Evolutionary conservation across 2,888 invertebrate species (phyloP), one percentile per base, ranked within the genome.

Genomic region (Hydraecia micacea): DNA sequence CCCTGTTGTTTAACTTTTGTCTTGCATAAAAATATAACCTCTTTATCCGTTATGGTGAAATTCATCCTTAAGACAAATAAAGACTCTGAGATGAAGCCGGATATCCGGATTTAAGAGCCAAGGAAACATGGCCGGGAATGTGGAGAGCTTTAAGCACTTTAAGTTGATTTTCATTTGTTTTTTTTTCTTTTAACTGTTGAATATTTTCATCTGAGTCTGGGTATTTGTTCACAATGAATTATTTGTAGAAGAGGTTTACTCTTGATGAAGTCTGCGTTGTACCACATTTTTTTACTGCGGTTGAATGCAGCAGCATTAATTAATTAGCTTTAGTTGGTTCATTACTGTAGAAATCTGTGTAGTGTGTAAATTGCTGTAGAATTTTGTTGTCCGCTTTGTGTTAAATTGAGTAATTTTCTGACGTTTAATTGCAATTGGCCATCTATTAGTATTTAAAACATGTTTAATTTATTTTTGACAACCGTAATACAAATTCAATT

Each of bases 61-160:
- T 93, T 91, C 88, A 91, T 92, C 89, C 89, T 89, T 86, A 90
- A 90, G 91, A 91, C 90, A 91, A 91, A 92, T 90, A 92, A 92
- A 92, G 84, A 90, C 90, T 84, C 84, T 84, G 86, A 88, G 89
- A 91, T 91, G 91, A 93, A 92, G 90, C 88, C 92, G 94, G 94
- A 95, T 92, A 92, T 95, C 93, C 95, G 93, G 93, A 86, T 91
- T 93, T 92, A 92, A 93, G 91, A 94, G 92, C 91, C 90, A 93
- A 92, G 91, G 91, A 94, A 93, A 93, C 92, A 90, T 89, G 86
- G 90, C 88, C 86, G 88, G 88, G 87, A 89, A 91, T 91, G 92
- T 93, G 87, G 86, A 90, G 90, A 90, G 91, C 89, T 90, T 90
- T 87, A 88, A 88, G 90, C 89, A 91, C 88, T 91, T 92, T 91